Evolutionary conservation across 1,140 invertebrate genomes (phyloP), one percentile per base, ranked within the genome.

Genomic region (Carposina sasakii): DNA sequence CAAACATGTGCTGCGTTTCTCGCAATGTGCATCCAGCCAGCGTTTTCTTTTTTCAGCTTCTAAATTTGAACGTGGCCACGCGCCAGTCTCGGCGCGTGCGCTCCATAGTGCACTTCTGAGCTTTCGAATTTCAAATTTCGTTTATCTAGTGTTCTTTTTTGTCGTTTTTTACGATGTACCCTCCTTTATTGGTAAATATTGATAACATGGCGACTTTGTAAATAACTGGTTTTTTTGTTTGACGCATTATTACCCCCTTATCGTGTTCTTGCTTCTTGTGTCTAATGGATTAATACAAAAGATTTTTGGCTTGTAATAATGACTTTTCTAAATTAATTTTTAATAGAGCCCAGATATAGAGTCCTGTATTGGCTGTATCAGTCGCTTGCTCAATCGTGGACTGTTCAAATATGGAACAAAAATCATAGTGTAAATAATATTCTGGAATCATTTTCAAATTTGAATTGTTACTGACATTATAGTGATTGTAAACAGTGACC

Each of bases 41-140:
- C 57, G 49, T 55, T 62, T 39, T 53, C 63, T 70, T 72, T 81
- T 76, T 77, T 66, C 55, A 42, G 64, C 60, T 63, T 81, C 78
- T 82, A 82, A 78, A 58, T 82, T 75, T 67, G 76, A 66, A 73
- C 64, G 68, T 67, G 67, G 69, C 58, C 66, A 67, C 68, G 66
- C 67, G 73, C 73, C 78, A 82, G 78, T 82, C 54, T 58, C 61
- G 39, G 58, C 68, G 62, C 68, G 68, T 71, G 69, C 67, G 54
- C 54, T 54, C 48, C 55, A 52, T 54, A 58, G 67, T 67, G 63
- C 77, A 59, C 67, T 67, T 54, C 58, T 57, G 33, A 34, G 33
- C 33, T 33, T 50, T 50, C 37, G 46, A 40, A 48, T 48, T 40
- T 40, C 20, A 22, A 37, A 36, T 36, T 52, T 52, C 15, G 46